Conservation (phyloP, 2,888 invertebrate species). For the Agonopterix subpropinquella region DNA sequence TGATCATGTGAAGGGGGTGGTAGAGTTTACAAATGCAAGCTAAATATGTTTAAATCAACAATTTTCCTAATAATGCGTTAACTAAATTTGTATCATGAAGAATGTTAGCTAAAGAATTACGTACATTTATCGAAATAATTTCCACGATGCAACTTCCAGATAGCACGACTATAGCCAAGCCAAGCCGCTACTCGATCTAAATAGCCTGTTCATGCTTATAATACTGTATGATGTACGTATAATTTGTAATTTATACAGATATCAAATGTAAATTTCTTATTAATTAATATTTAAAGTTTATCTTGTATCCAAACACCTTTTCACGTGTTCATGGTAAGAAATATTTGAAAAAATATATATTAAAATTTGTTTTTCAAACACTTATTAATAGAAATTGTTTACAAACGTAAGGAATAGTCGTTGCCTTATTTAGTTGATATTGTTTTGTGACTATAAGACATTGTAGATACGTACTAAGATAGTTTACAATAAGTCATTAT, state of each 20-base stretch:
- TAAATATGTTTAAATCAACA: not conserved
- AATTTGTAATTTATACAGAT: slow-evolving; percentile 26
- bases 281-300: slow-evolving; percentile 28
- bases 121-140: not conserved
- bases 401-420: slow-evolving; percentile 67
- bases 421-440: slow-evolving; percentile 75
- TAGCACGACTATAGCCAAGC: slow-evolving; percentile 7
- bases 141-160: slow-evolving; percentile 2
- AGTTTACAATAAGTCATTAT: slow-evolving; percentile 66
- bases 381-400: slow-evolving; percentile 49
- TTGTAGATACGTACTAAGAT: slow-evolving; percentile 67
- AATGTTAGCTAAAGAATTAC: slow-evolving; percentile 4
- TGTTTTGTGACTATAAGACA: slow-evolving; percentile 72
- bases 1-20: slow-evolving; percentile 21
- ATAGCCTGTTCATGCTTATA: slow-evolving; percentile 22
- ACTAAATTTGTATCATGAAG: slow-evolving; percentile 8
- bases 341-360: slow-evolving; percentile 31
- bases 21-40: not conserved
- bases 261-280: slow-evolving; percentile 34
- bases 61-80: slow-evolving; percentile 1
- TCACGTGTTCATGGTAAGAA: slow-evolving; percentile 52
- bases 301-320: slow-evolving; percentile 36
- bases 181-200: slow-evolving; percentile 7
- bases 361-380: slow-evolving; percentile 35
- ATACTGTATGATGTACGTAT: slow-evolving; percentile 21